Percentiles rank a stretch among this genome's conserved stretches.
Conservation (phyloP, 2,888 invertebrate genomes). For the Zeuzera pyrina region DNA sequence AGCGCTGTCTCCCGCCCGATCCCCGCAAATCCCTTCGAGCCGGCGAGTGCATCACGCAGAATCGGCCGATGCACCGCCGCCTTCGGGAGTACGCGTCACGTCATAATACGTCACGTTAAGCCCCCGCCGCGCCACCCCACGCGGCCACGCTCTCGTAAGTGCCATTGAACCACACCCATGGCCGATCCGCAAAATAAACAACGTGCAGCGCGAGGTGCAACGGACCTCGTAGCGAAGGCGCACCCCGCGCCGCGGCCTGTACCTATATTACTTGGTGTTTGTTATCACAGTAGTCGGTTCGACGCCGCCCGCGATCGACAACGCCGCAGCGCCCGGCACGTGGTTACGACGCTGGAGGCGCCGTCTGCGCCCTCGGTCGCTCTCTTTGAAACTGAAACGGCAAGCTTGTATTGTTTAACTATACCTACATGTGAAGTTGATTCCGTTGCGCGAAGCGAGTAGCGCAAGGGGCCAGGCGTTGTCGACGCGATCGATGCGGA, state of each 20-base stretch:
- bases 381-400: slow-evolving; percentile 45
- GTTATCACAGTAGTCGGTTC: slow-evolving; percentile 31
- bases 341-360: slow-evolving; percentile 35
- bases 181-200: slow-evolving; percentile 19
- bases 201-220: slow-evolving; percentile 5
- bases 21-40: slow-evolving; percentile 18
- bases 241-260: slow-evolving; percentile 4
- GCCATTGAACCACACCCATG: slow-evolving; percentile 43
- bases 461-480: slow-evolving; percentile 33
- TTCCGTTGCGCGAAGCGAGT: slow-evolving; percentile 35
- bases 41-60: slow-evolving; percentile 34
- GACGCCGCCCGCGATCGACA: slow-evolving; percentile 6
- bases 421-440: slow-evolving; percentile 36
- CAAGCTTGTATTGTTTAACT: slow-evolving; percentile 33
- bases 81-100: slow-evolving; percentile 17
- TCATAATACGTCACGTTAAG: slow-evolving; percentile 28
- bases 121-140: slow-evolving; percentile 20
- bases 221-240: background rate
- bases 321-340: slow-evolving; percentile 13
- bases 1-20: slow-evolving; percentile 12
- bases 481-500: slow-evolving; percentile 45
- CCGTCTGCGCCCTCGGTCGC: slow-evolving; percentile 50
- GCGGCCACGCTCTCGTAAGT: slow-evolving; percentile 23
- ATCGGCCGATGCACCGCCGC: slow-evolving; percentile 27
- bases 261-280: slow-evolving; percentile 30